Evolutionary conservation across 2,113 vertebrate genomes (phyloP).

Genomic region (Furnarius figulus): DNA sequence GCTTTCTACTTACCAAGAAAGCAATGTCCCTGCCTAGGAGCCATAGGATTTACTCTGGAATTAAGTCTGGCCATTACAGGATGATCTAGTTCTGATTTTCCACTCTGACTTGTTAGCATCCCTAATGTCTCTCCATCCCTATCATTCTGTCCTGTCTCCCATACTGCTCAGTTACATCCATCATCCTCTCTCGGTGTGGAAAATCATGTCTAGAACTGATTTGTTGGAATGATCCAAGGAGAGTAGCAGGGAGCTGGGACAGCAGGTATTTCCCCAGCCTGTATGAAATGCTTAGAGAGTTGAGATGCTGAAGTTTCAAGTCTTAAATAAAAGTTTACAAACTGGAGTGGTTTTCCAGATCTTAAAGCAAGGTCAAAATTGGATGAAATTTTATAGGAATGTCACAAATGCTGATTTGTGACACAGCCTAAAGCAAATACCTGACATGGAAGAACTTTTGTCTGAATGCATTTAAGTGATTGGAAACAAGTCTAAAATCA

Average conservation of each 20-base stretch:
- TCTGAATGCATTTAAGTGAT: neutral
- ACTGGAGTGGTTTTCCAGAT: neutral
- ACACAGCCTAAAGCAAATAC: neutral
- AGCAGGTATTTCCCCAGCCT: rapidly evolving
- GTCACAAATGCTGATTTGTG: neutral
- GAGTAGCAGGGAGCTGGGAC: neutral
- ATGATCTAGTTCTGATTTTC: neutral
- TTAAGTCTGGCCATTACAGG: neutral
- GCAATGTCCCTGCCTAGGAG: neutral
- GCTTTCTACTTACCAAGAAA: neutral
- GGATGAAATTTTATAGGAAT: neutral
- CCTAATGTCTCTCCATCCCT: neutral
- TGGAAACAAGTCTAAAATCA: neutral
- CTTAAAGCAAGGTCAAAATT: neutral
- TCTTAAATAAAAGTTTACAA: neutral
- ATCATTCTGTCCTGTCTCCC: neutral
- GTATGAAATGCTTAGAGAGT: neutral
- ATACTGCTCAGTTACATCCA: neutral
- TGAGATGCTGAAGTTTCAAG: neutral
- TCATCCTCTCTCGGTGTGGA: neutral
- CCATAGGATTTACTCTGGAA: neutral
- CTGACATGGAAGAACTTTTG: neutral
- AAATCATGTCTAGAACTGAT: neutral
- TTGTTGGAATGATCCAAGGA: neutral
- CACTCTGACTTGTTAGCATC: neutral